phyloP scores from a whole-genome alignment of 2,113 vertebrate genomes.

The Passer domesticus region DNA sequence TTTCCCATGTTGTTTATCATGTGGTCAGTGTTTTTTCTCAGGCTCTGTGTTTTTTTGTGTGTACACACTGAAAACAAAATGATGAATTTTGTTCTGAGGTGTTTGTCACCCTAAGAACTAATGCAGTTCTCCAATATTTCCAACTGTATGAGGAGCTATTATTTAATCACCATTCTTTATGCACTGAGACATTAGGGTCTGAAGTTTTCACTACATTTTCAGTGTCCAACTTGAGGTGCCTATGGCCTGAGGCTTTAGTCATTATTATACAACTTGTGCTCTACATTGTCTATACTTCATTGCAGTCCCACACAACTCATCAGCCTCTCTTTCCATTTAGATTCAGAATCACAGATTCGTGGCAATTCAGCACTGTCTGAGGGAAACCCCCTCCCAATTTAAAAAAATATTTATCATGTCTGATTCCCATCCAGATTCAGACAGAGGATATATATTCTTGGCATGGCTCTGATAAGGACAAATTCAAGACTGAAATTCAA shows the following conservation, averaged over 20 bases:
- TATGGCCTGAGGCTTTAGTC: neutral
- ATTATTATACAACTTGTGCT: neutral
- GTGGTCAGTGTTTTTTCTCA: neutral
- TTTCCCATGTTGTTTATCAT: neutral
- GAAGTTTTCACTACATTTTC: neutral
- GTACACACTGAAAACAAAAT: neutral
- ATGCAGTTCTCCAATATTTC: neutral
- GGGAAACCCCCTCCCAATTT: neutral
- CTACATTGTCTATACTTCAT: neutral
- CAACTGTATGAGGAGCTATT: neutral
- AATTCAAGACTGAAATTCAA: neutral
- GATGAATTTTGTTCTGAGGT: neutral
- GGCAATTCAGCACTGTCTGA: neutral
- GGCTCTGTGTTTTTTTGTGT: neutral
- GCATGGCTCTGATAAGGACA: neutral
- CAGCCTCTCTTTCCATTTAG: neutral
- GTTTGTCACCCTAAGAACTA: neutral
- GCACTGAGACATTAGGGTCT: neutral
- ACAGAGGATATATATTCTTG: neutral
- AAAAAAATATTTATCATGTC: neutral
- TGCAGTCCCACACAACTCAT: neutral
- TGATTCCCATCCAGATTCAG: neutral
- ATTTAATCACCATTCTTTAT: neutral
- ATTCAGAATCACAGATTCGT: neutral
- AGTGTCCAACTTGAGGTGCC: neutral